phyloP scores from a whole-genome alignment of 2,888 invertebrate species.

The Acleris cristana region DNA sequence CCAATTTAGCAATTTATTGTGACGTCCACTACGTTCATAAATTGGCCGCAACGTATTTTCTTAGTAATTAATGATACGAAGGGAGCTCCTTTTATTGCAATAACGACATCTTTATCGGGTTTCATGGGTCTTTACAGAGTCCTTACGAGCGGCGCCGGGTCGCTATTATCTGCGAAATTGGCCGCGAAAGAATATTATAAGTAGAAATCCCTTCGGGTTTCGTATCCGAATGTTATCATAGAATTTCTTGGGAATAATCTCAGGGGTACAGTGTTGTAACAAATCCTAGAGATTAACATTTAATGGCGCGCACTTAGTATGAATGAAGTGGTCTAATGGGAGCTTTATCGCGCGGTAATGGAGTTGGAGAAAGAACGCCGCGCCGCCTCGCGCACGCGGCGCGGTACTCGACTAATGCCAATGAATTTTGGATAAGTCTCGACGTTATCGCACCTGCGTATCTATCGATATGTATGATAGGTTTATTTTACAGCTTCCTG shows the following conservation, averaged over 20 bases:
- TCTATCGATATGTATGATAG: slow-evolving; percentile 15
- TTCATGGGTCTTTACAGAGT: slow-evolving; percentile 55
- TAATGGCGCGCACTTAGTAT: slow-evolving; percentile 65
- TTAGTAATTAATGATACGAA: slow-evolving; percentile 64
- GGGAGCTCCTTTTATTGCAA: slow-evolving; percentile 66
- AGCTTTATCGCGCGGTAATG: slow-evolving; percentile 67
- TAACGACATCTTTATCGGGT: slow-evolving; percentile 71
- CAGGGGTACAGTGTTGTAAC: slow-evolving; percentile 52
- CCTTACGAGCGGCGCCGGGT: slow-evolving; percentile 41
- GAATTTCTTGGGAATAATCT: slow-evolving; percentile 47
- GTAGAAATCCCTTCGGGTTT: slow-evolving; percentile 40
- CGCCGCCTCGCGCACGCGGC: slow-evolving; percentile 23
- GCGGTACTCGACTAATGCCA: slow-evolving; percentile 31
- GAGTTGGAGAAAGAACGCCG: slow-evolving; percentile 48
- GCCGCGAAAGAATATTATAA: slow-evolving; percentile 46
- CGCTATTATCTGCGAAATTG: slow-evolving; percentile 48
- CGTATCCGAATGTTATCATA: slow-evolving; percentile 35
- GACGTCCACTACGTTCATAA: slow-evolving; percentile 66
- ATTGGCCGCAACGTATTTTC: slow-evolving; percentile 67
- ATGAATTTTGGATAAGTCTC: slow-evolving; percentile 37
- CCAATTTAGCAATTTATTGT: slow-evolving; percentile 70
- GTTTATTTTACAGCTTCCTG: neutral
- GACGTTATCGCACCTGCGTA: slow-evolving; percentile 26
- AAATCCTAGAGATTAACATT: slow-evolving; percentile 65
- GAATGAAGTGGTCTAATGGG: slow-evolving; percentile 69